A percentile compares a stretch with the other conserved stretches of the same genome.
These are phyloP conservation scores for Phrynosoma platyrhinos DNA, from an alignment of 2,113 vertebrate genomes.

Conservation along the genomic window DNA sequence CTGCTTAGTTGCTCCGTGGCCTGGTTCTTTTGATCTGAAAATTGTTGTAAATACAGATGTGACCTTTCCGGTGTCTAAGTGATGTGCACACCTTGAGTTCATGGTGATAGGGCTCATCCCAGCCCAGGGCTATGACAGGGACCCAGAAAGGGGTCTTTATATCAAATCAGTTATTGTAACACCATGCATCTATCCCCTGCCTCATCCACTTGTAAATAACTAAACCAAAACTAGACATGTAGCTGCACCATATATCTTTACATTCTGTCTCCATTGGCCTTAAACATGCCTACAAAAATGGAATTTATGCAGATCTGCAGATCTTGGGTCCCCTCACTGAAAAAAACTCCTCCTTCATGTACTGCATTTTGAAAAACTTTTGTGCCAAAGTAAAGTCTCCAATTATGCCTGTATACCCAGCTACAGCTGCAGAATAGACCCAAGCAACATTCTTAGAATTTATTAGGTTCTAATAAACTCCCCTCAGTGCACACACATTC, in stretches of 20 bases:
- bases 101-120: too few relatives aligned
- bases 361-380: background rate
- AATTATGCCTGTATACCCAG: constrained; percentile 6
- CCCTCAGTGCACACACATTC: constrained; percentile 58
- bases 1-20: too few relatives aligned
- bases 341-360: background rate
- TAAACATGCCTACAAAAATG: background rate
- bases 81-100: too few relatives aligned
- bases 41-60: too few relatives aligned
- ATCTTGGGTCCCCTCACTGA: background rate
- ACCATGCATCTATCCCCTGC: too few relatives aligned
- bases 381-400: background rate
- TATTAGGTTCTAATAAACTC: constrained; percentile 69
- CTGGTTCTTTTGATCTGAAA: too few relatives aligned
- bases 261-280: background rate
- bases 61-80: too few relatives aligned
- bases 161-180: too few relatives aligned
- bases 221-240: background rate
- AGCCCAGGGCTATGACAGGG: too few relatives aligned
- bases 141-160: too few relatives aligned
- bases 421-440: background rate
- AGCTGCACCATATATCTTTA: background rate
- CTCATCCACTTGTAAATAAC: background rate
- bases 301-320: background rate
- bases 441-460: constrained; percentile 48